Evolutionary conservation across 2,797 vertebrate genomes (phyloP).

Genomic region (Argya squamiceps): DNA sequence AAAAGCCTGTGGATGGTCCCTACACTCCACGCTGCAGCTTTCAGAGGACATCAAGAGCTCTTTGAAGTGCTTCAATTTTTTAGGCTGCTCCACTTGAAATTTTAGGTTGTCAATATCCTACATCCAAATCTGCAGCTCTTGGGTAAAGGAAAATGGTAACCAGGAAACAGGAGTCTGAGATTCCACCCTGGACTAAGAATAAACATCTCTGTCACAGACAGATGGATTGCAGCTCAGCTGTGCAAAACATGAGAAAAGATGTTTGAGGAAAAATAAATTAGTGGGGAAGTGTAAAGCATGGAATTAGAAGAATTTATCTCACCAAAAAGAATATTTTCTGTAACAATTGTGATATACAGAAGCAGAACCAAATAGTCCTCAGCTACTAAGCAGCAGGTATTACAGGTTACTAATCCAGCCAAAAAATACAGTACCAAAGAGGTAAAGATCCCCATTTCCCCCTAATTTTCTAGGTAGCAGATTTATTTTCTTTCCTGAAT

Average conservation of each 20-base stretch:
- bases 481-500: background rate
- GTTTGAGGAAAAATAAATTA: background rate
- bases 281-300: background rate
- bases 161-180: constrained; percentile 22
- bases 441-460: background rate
- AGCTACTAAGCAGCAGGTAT: background rate
- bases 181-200: constrained; percentile 14
- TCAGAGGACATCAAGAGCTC: background rate
- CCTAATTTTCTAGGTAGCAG: background rate
- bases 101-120: background rate
- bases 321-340: background rate
- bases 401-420: background rate
- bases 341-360: background rate
- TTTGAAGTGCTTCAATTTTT: background rate
- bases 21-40: accelerated
- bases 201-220: constrained; percentile 15
- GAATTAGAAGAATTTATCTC: background rate
- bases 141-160: background rate
- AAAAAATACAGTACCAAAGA: background rate
- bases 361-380: background rate
- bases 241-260: background rate
- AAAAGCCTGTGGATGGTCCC: background rate
- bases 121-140: background rate
- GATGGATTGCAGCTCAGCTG: constrained; percentile 11
- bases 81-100: background rate